Conservation (phyloP, 2,888 invertebrate genomes). For the Amitus sp. region DNA sequence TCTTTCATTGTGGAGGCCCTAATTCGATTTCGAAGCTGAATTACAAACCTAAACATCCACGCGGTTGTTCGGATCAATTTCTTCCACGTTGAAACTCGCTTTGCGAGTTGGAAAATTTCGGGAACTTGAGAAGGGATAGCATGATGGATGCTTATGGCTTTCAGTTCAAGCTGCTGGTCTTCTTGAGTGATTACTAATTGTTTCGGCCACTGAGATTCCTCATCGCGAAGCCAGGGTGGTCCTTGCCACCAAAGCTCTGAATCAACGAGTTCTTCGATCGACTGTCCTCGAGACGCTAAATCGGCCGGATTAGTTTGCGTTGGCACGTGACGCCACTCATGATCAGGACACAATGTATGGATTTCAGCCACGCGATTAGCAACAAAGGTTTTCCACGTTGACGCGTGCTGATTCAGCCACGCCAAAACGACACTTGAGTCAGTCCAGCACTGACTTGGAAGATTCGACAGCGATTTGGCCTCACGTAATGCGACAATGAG, state of each 20-base stretch:
- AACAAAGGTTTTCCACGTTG: conserved; percentile 13
- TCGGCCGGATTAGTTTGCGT: conserved; percentile 12
- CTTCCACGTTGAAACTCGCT: too few species aligned
- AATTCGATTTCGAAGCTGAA: too few species aligned
- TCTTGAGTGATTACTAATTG: neutral
- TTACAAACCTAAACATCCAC: too few species aligned
- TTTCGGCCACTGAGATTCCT: neutral
- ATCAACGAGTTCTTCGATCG: too few species aligned
- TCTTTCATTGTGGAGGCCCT: too few species aligned
- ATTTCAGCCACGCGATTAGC: conserved; percentile 17
- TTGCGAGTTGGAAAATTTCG: too few species aligned
- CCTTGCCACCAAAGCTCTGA: neutral
- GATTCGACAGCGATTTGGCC: neutral
- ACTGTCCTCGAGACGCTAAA: conserved; percentile 11
- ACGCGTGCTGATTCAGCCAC: conserved; percentile 13
- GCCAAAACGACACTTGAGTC: conserved; percentile 18
- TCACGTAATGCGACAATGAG: neutral
- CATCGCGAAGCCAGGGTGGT: neutral
- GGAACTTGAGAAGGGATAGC: too few species aligned
- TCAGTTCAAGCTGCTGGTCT: neutral
- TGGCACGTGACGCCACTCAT: conserved; percentile 9
- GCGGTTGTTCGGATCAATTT: too few species aligned
- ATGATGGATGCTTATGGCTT: neutral
- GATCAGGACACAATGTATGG: neutral
- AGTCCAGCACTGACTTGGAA: conserved; percentile 14